Evolutionary conservation across 2,113 vertebrate species (phyloP), one percentile per base, ranked within the genome.

Genomic region (Cavia aperea): DNA sequence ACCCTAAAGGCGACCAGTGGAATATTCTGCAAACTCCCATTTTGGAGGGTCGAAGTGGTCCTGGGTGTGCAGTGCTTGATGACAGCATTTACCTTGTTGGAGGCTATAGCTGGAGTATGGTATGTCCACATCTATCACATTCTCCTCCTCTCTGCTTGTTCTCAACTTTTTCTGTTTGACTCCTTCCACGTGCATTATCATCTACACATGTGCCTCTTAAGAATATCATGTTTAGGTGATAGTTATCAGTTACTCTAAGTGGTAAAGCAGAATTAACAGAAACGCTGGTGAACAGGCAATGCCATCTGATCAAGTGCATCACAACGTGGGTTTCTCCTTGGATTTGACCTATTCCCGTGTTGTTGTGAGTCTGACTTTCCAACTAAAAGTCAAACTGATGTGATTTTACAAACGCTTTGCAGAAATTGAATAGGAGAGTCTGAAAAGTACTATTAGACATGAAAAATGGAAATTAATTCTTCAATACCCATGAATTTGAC

Each of bases 81-180:
- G 99, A 99, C 96, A 99, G 98, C 93, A 99, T 99, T 97, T 99
- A 99, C 96, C 98, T 99, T 7, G 98, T 99, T 18, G 99, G 99
- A 29, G 99, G 99, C 95, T 99, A 99, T 97, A 99, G 99, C 97
- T 99, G 99, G 99, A 99, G 99, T 96, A 99, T 99, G 99, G 99
- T 99, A 97, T 5, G 66, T 66, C 86, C 81, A 3, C 23, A 1
- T 33, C 49, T 14, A 29, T 29, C n/a, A n/a, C 31, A 1, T 11
- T 18, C 4, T 36, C 24, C 11, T 78, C 5, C 46, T 54, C 51
- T 79, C 14, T 7, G 0, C n/a, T 26, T 49, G 39, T 56, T 24
- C 31, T 89, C 24, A 4, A 0, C 26, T 66, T 19, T 23, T 43
- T 75, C 51, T 63, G 29, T 75, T 60, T 60, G 15, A 56, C 75